These are phyloP conservation scores for Micromussa lordhowensis DNA, from an alignment of 92 coral and sea anemone genomes.

Conservation along the genomic window DNA sequence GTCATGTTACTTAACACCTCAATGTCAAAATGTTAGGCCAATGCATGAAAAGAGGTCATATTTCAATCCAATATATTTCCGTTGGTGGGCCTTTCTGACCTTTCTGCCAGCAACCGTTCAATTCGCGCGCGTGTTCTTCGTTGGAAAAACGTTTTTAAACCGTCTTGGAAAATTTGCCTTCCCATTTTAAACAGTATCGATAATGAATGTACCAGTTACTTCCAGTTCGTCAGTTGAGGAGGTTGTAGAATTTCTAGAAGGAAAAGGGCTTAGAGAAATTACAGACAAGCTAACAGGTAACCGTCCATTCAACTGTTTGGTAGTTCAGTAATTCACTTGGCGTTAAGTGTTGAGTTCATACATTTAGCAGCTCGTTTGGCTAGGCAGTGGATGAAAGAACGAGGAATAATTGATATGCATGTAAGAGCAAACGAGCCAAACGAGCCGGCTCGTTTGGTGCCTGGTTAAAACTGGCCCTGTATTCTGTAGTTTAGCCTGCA, in stretches of 20 bases:
- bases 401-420: no score
- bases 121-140: not conserved
- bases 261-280: conserved; percentile 2
- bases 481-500: no score
- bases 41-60: not conserved
- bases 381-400: no score
- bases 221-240: not conserved
- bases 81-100: no score
- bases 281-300: conserved; percentile 1
- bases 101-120: not conserved
- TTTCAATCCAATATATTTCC: not conserved
- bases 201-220: conserved; percentile 1
- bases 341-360: no score
- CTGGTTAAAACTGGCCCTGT: no score
- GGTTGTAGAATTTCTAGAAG: conserved; percentile 14
- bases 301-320: no score
- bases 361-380: no score
- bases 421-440: no score
- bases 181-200: not conserved
- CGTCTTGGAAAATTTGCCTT: not conserved
- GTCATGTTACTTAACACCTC: conserved; percentile 8
- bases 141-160: no score
- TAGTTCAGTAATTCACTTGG: not conserved
- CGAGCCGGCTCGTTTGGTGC: no score
- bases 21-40: conserved; percentile 1